These are phyloP conservation scores for Phylloscopus collybita DNA, from an alignment of 2,797 vertebrate genomes.

Conservation along the genomic window DNA sequence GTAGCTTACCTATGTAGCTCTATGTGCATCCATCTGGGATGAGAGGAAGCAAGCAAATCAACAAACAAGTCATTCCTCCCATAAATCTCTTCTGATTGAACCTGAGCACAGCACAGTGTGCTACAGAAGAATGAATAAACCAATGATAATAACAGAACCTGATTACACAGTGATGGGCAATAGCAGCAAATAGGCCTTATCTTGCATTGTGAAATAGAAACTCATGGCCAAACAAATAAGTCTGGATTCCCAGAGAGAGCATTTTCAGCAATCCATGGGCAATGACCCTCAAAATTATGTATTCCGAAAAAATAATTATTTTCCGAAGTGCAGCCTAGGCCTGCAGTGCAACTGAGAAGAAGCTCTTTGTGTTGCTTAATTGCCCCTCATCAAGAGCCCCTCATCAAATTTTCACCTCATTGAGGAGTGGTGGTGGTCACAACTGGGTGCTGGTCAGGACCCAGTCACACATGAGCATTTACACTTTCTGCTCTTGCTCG, in stretches of 20 bases:
- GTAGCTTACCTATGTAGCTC: neutral
- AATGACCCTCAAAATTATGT: slow-evolving; percentile 68
- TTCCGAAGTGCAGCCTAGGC: slow-evolving; percentile 45
- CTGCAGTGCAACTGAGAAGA: slow-evolving; percentile 20
- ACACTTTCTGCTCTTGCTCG: neutral
- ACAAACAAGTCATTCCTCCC: slow-evolving; percentile 25
- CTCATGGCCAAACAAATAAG: slow-evolving; percentile 57
- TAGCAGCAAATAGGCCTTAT: slow-evolving; percentile 60
- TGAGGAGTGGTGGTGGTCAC: neutral
- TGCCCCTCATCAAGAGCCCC: neutral
- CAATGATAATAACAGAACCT: slow-evolving; percentile 55
- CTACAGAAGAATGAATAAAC: slow-evolving; percentile 58
- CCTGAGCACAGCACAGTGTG: neutral
- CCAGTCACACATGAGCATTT: neutral
- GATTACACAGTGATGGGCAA: slow-evolving; percentile 67
- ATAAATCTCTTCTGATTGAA: slow-evolving; percentile 40
- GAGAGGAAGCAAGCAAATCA: neutral
- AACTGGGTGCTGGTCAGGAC: neutral
- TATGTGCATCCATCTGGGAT: neutral
- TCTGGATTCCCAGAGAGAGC: slow-evolving; percentile 39
- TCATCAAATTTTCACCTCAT: slow-evolving; percentile 12
- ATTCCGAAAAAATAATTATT: slow-evolving; percentile 53
- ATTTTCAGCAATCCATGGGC: slow-evolving; percentile 63
- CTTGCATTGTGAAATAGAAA: slow-evolving; percentile 56
- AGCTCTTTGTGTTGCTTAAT: slow-evolving; percentile 62